A percentile compares a stretch with the other conserved stretches of the same genome.
These are phyloP conservation scores for Geotrupes spiniger DNA, from an alignment of 2,888 invertebrate species.

Conservation along the genomic window DNA sequence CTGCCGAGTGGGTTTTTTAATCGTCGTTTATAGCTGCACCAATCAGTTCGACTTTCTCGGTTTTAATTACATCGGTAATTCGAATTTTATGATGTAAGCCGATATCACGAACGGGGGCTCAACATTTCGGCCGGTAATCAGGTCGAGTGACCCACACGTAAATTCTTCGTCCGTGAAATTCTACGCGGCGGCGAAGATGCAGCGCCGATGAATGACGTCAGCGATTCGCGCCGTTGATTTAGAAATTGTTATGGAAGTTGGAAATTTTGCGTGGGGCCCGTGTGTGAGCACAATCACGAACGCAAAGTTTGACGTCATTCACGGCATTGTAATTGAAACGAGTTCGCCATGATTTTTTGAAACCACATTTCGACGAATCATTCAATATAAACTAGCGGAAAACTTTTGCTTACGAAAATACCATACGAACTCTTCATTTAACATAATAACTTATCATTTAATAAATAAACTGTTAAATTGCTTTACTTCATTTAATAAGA, in stretches of 20 bases:
- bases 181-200: neutral
- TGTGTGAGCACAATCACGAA: too few species aligned
- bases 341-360: too few species aligned
- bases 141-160: constrained; percentile 2
- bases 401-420: too few species aligned
- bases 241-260: neutral
- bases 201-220: constrained; percentile 1
- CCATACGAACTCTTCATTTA: too few species aligned
- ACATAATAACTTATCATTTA: too few species aligned
- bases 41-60: constrained; percentile 17
- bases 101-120: constrained; percentile 2
- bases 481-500: too few species aligned
- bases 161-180: constrained; percentile 4
- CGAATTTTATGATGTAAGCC: constrained; percentile 3
- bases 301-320: too few species aligned
- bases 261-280: too few species aligned
- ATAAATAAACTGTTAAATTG: too few species aligned
- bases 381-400: too few species aligned
- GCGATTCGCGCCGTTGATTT: neutral
- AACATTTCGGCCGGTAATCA: neutral
- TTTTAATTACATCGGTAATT: constrained; percentile 14
- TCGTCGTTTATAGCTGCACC: constrained; percentile 3
- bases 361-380: too few species aligned
- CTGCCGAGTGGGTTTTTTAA: neutral
- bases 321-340: too few species aligned